phyloP scores from a whole-genome alignment of 2,113 vertebrate genomes.

The Thamnaconus septentrionalis region DNA sequence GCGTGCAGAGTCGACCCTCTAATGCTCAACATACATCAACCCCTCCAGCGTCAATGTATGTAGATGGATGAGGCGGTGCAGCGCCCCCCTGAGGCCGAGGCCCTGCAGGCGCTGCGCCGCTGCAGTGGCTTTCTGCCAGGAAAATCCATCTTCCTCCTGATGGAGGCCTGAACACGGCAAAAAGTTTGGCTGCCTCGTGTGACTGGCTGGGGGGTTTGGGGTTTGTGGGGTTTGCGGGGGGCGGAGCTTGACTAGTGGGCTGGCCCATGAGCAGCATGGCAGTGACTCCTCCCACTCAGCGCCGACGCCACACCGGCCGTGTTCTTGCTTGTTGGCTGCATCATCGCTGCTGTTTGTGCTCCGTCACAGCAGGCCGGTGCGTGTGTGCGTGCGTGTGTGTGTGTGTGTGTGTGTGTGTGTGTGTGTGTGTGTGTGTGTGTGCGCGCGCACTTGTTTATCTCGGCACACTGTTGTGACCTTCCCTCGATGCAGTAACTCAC shows the following conservation, averaged over 20 bases:
- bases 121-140: too few species aligned
- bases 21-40: conserved; percentile 39
- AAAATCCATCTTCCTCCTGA: too few species aligned
- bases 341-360: conserved; percentile 27
- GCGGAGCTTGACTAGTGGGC: conserved; percentile 28
- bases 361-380: conserved; percentile 3
- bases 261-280: conserved; percentile 53
- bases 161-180: too few species aligned
- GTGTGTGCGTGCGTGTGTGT: background rate
- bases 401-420: background rate
- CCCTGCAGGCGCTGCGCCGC: conserved; percentile 3
- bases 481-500: conserved; percentile 66
- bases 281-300: conserved; percentile 37
- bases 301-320: too few species aligned
- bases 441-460: conserved; percentile 45
- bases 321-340: conserved; percentile 41
- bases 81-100: conserved; percentile 26
- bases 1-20: background rate
- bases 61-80: conserved; percentile 59
- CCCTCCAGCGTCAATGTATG: conserved; percentile 45
- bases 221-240: background rate
- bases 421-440: background rate
- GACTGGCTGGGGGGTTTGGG: too few species aligned
- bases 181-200: too few species aligned
- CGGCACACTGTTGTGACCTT: conserved; percentile 42